Conservation (phyloP, 2,797 vertebrate genomes). For the Molossus alvarezi region DNA sequence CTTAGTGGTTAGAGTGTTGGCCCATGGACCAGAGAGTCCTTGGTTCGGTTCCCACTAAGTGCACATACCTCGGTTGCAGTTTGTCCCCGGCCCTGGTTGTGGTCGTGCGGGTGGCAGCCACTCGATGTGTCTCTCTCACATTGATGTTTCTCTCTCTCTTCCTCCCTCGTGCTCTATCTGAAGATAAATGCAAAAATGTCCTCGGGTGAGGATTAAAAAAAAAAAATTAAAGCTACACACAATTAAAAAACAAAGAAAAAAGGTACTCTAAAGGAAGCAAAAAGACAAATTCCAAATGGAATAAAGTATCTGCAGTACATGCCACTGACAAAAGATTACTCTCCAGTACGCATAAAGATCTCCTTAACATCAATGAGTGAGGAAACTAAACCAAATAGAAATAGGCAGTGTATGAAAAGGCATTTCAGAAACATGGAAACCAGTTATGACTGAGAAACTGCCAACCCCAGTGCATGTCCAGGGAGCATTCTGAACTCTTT, state of each 20-base stretch:
- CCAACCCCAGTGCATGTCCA: too few species aligned
- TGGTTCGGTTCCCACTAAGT: too few species aligned
- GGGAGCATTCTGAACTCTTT: neutral
- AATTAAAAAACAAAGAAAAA: neutral
- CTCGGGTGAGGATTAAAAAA: neutral
- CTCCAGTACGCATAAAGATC: neutral
- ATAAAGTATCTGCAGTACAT: neutral
- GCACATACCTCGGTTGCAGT: too few species aligned
- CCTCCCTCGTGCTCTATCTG: too few species aligned
- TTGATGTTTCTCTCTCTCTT: too few species aligned
- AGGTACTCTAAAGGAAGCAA: neutral
- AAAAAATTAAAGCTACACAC: neutral
- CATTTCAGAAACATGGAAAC: neutral
- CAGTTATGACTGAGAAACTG: neutral
- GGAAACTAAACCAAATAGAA: neutral
- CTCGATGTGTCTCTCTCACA: too few species aligned
- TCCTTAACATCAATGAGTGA: neutral
- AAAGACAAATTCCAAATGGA: constrained; percentile 21
- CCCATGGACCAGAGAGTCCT: too few species aligned
- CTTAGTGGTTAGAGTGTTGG: too few species aligned
- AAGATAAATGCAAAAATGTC: too few species aligned
- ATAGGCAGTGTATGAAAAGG: neutral
- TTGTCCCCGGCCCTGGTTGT: too few species aligned
- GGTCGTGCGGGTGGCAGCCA: too few species aligned
- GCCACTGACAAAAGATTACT: neutral